Conservation (phyloP, 1,140 invertebrate genomes). For the Nylanderia fulva region DNA sequence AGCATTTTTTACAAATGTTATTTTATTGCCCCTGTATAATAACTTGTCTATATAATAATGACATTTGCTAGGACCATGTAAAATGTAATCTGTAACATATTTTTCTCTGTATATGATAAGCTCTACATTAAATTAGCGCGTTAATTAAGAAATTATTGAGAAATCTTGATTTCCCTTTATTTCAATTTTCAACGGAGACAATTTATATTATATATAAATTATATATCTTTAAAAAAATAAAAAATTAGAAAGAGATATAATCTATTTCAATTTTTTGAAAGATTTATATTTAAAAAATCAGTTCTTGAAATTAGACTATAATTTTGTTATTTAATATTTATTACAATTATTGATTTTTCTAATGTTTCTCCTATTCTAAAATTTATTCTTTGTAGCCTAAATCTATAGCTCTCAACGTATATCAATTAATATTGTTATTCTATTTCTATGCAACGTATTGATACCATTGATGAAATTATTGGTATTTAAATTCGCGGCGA, state of each 20-base stretch:
- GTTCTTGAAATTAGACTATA: neutral
- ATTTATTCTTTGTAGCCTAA: neutral
- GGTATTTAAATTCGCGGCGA: conserved; percentile 31
- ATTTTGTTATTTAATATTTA: neutral
- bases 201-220: neutral
- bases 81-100: neutral
- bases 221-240: neutral
- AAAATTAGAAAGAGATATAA: no score
- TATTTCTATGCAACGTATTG: neutral
- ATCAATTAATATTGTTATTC: conserved; percentile 22
- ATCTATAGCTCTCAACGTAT: neutral
- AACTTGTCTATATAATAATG: no score
- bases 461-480: conserved; percentile 39
- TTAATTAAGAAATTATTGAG: neutral
- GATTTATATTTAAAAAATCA: neutral
- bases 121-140: neutral
- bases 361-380: neutral
- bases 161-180: neutral
- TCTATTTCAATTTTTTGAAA: neutral
- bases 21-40: no score
- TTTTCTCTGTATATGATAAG: neutral
- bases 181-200: neutral
- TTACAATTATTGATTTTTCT: neutral
- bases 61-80: no score
- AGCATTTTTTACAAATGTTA: no score